Evolutionary conservation across 2,888 invertebrate species (phyloP).

Genomic region (Papilio elwesi): DNA sequence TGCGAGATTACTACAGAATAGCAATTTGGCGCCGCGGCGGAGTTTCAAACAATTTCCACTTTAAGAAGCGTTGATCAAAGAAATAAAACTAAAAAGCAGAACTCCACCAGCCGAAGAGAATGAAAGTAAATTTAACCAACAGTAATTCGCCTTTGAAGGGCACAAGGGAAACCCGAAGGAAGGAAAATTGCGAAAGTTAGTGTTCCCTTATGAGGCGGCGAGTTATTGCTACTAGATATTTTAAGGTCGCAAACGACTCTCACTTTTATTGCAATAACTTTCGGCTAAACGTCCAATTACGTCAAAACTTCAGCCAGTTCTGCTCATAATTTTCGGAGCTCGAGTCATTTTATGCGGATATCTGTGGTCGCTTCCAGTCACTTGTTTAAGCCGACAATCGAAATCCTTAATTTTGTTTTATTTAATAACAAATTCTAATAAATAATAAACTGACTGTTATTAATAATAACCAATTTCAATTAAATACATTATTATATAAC

Average conservation of each 20-base stretch:
- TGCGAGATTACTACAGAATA: constrained; percentile 76
- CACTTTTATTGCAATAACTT: constrained; percentile 54
- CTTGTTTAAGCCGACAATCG: not conserved
- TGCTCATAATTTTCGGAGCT: constrained; percentile 39
- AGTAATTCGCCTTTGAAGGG: constrained; percentile 81
- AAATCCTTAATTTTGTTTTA: not conserved
- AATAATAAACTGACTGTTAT: not conserved
- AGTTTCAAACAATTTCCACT: constrained; percentile 79
- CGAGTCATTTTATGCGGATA: constrained; percentile 18
- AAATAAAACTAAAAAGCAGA: constrained; percentile 81
- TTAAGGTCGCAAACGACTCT: constrained; percentile 56
- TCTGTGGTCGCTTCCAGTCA: not conserved
- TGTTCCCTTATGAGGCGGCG: constrained; percentile 72
- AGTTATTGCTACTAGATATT: constrained; percentile 69
- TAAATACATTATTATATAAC: no score
- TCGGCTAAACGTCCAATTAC: constrained; percentile 56
- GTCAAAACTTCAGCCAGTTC: constrained; percentile 51
- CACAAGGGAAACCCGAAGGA: constrained; percentile 66
- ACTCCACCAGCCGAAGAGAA: constrained; percentile 64
- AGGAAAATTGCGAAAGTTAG: constrained; percentile 82
- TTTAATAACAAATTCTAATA: not conserved
- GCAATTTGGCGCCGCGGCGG: constrained; percentile 68
- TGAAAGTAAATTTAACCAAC: constrained; percentile 81
- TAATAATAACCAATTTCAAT: no score
- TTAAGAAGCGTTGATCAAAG: constrained; percentile 78